Base-by-base conservation (phyloP, 2,797 vertebrate species). In the Spea hammondii region DNA sequence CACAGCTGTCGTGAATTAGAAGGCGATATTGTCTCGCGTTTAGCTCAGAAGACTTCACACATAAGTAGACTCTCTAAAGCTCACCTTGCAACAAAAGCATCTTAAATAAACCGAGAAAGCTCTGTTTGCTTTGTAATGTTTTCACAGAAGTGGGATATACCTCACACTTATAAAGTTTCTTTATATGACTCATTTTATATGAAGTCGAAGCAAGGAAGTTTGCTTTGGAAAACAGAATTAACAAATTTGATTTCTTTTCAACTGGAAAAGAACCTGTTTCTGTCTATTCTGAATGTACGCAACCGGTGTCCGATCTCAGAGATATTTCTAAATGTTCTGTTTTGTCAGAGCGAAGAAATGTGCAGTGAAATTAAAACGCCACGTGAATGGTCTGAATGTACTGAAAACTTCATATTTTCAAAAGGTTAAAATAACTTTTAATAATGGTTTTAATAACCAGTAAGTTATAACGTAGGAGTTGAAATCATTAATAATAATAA, bases 1-100 rank as follows among this genome's bases (percentile, higher is more conserved):
- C 85, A 87, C 91, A 93, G 90, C 90, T 92, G 92, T 91, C 91
- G 90, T 89, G 90, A 91, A 90, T 92, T 92, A 91, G 88, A 91
- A 92, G 91, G 91, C 88, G 91, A 89, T 91, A 91, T 89, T 90
- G 92, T 92, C 88, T 88, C 87, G 86, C 87, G 82, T 83, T 85
- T 82, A 83, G 84, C 85, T 86, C 86, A 84, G 87, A 89, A 86
- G 87, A 86, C 87, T 89, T 89, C 85, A 88, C 87, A 88, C 85
- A 87, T 86, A 88, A 88, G 86, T 87, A 84, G 84, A 84, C 87
- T 88, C 87, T 88, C 86, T 87, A 85, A 89, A 88, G 90, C 89
- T 91, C 90, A 73, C 82, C 85, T 89, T 79, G 85, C 88, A 90
- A 92, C 90, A 93, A 92, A 93, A 90, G 91, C 91, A 92, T 91